Base-by-base conservation (phyloP, 2,888 invertebrate species). In the Clanis bilineata region DNA sequence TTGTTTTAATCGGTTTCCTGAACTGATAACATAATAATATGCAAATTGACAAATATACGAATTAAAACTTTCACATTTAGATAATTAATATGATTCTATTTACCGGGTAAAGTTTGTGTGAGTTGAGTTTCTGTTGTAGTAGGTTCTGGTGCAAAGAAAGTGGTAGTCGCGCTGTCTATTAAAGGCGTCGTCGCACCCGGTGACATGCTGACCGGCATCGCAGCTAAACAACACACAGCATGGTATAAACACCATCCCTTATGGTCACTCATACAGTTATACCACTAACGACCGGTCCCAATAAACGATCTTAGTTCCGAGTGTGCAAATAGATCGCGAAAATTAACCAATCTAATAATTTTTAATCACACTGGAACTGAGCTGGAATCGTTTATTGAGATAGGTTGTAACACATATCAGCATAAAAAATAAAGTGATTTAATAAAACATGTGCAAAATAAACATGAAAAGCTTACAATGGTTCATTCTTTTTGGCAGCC, bases 401-500 rank as follows among this genome's bases (percentile, higher is more conserved):
- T n/a, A n/a, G n/a, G n/a, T n/a, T n/a, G n/a, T n/a, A n/a, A 64
- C 43, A 63, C 61, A 54, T 59, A 62, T 45, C 59, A 60, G 59
- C 57, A 58, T 55, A 69, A 66, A 58, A 65, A 56, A 6, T 36
- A 63, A 63, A n/a, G 55, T 56, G 55, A 38, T 51, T 32, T 43
- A 28, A 58, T 66, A 73, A 71, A 69, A 64, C 55, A 62, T 65
- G 76, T 77, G 76, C 76, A 77, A 77, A 77, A 70, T 70, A 79
- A 77, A 79, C 73, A 43, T 61, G 65, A 67, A 80, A 92, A 92
- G 93, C 94, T 94, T 94, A 94, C 94, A 92, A 93, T 94, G 93
- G 77, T 93, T 93, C 91, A 94, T 93, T 90, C 93, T 85, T 83
- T 94, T 93, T 67, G 94, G 94, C 83, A 94, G 91, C 94, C 94